Base-by-base conservation (phyloP, 2,113 vertebrate species). In the Sorex araneus region DNA sequence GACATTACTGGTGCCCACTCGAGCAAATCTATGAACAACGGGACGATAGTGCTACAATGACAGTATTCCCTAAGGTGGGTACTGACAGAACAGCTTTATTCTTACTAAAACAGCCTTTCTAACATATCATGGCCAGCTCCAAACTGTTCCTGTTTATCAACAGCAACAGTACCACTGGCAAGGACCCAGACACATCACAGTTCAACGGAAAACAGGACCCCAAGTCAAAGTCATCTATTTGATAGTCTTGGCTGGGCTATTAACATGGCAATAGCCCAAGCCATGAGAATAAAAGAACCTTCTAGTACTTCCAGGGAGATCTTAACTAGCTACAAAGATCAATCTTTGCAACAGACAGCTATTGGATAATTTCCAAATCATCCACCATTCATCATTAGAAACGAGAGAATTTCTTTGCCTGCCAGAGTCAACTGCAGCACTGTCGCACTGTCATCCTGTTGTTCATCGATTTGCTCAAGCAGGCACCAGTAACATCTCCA, bases 391-490 rank as follows among this genome's bases (percentile, higher is more conserved):
- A 63, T 25, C 32, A 87, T 69, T 67, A 47, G 16, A 92, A 76
- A 32, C 6, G 7, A 23, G 8, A 89, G 27, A 27, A 34, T n/a
- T 83, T 81, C 79, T 78, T 70, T 3, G 50, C 30, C 0, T 80
- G 28, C 28, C 77, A 84, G 57, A 54, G 40, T 81, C 74, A 86
- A 78, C 89, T 91, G n/a, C n/a, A n/a, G n/a, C n/a, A n/a, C n/a
- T n/a, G n/a, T n/a, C n/a, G n/a, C n/a, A n/a, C n/a, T n/a, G n/a
- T n/a, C n/a, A n/a, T n/a, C n/a, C n/a, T n/a, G n/a, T n/a, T n/a
- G n/a, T n/a, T n/a, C n/a, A n/a, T n/a, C n/a, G n/a, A n/a, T n/a
- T n/a, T n/a, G n/a, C n/a, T n/a, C n/a, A n/a, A n/a, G n/a, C n/a
- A n/a, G n/a, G n/a, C n/a, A n/a, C n/a, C n/a, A n/a, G n/a, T n/a